phyloP scores from a whole-genome alignment of 1,140 invertebrate genomes.

The Anthonomus grandis region DNA sequence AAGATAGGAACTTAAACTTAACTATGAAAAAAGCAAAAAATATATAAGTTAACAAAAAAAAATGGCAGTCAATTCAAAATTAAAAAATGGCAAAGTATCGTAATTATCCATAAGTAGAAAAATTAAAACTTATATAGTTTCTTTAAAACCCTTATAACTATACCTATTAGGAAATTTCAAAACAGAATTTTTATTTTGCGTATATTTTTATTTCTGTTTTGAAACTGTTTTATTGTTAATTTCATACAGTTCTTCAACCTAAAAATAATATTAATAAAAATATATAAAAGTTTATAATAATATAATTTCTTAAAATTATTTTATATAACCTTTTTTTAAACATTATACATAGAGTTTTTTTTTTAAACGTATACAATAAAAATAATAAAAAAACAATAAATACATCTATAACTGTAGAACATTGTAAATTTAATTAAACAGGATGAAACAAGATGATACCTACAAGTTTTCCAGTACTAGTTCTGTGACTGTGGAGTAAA shows the following conservation, averaged over 20 bases:
- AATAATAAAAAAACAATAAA: conserved; percentile 33
- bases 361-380: conserved; percentile 30
- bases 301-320: conserved; percentile 30
- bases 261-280: conserved; percentile 32
- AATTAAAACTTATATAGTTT: conserved; percentile 19
- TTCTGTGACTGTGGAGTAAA: no score
- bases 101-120: conserved; percentile 15
- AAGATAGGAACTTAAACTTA: conserved; percentile 44
- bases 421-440: conserved; percentile 17
- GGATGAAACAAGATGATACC: no score
- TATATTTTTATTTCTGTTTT: conserved; percentile 16
- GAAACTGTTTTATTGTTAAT: conserved; percentile 18
- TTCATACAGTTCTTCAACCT: conserved; percentile 14
- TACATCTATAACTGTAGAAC: conserved; percentile 29
- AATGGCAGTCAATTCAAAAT: conserved; percentile 44
- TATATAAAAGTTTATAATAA: conserved; percentile 33
- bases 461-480: no score
- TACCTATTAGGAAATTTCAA: conserved; percentile 13
- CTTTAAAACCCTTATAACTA: conserved; percentile 13
- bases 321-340: conserved; percentile 25
- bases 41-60: conserved; percentile 39
- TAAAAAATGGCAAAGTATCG: conserved; percentile 41
- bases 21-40: conserved; percentile 38
- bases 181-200: conserved; percentile 5
- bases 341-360: conserved; percentile 30